These are phyloP conservation scores for Ptychoptera contaminata DNA, from an alignment of 2,888 invertebrate genomes.

Conservation along the genomic window DNA sequence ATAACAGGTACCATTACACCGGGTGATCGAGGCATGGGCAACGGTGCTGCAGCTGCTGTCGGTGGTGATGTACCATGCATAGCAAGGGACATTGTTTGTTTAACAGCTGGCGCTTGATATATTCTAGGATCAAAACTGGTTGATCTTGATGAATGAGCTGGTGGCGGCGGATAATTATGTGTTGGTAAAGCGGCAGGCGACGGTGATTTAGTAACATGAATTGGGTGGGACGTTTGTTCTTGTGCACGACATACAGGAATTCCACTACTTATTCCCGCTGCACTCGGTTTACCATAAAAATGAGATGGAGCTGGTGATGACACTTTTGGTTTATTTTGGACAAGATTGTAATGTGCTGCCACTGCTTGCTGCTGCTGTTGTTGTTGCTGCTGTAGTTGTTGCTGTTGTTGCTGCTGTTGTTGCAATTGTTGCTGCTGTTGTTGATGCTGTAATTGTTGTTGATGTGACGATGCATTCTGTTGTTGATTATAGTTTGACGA, in stretches of 20 bases:
- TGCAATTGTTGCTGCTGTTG: conserved; percentile 17
- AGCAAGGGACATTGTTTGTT: conserved; percentile 10
- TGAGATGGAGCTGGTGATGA: conserved; percentile 56
- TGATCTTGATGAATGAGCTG: conserved; percentile 33
- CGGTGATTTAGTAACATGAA: conserved; percentile 37
- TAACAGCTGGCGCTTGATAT: conserved; percentile 19
- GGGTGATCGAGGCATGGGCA: conserved; percentile 20
- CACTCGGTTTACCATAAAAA: conserved; percentile 17
- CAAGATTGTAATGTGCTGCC: conserved; percentile 15
- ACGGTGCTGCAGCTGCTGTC: conserved; percentile 29
- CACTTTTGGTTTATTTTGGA: conserved; percentile 42
- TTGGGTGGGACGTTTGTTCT: conserved; percentile 18
- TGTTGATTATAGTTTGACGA: too few relatives aligned
- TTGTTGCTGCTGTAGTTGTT: conserved; percentile 20
- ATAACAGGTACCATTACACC: conserved; percentile 29
- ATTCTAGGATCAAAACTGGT: conserved; percentile 19
- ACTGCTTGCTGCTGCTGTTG: conserved; percentile 12
- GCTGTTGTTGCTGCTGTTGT: conserved; percentile 24
- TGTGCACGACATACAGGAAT: conserved; percentile 36
- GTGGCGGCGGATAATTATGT: conserved; percentile 35
- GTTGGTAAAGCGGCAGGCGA: conserved; percentile 29
- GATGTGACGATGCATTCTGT: conserved; percentile 17
- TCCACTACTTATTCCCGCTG: conserved; percentile 39
- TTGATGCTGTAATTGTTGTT: conserved; percentile 21
- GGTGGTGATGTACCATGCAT: conserved; percentile 37